Evolutionary conservation across 2,797 vertebrate species (phyloP), one percentile per base, ranked within the genome.

Genomic region (Florisuga fusca): DNA sequence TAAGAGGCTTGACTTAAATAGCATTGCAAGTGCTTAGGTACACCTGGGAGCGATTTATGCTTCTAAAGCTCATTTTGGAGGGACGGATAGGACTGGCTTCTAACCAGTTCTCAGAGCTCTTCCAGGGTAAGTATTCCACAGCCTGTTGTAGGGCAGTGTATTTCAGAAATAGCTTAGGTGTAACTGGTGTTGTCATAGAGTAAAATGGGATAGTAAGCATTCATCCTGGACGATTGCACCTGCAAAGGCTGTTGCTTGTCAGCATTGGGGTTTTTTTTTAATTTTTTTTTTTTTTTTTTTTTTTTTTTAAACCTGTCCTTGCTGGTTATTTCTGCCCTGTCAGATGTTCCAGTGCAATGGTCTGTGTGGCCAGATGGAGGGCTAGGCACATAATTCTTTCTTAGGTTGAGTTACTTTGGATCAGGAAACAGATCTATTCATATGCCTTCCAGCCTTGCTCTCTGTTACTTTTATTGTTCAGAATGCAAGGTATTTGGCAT

Each of bases 261-360:
- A 85, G 68, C 34, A 6, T 51, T 93, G 10, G 10, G 10, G 36
- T 36, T 8, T 36, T 36, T 36, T 36, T n/a, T n/a, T n/a, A n/a
- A n/a, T n/a, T n/a, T n/a, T n/a, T n/a, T n/a, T n/a, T n/a, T n/a
- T n/a, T n/a, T n/a, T 87, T 45, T 85, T 57, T 85, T 53, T 77
- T 93, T 87, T 45, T 85, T 57, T 85, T 53, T 74, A 59, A 74
- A 84, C 51, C 75, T 46, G n/a, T 51, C 66, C 33, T 25, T 19
- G 33, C 64, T 85, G 79, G 22, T 89, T 83, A 72, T 78, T 96
- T 86, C 45, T 54, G 6, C 46, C 16, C 48, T 12, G 51, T 76
- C 36, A 36, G 34, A 34, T 13, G 2, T 53, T 50, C 50, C 38
- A 55, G 27, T 67, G 15, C 36, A 5, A 10, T 21, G 6, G 3